phyloP scores from a whole-genome alignment of 2,113 vertebrate species.

The Anhinga anhinga region DNA sequence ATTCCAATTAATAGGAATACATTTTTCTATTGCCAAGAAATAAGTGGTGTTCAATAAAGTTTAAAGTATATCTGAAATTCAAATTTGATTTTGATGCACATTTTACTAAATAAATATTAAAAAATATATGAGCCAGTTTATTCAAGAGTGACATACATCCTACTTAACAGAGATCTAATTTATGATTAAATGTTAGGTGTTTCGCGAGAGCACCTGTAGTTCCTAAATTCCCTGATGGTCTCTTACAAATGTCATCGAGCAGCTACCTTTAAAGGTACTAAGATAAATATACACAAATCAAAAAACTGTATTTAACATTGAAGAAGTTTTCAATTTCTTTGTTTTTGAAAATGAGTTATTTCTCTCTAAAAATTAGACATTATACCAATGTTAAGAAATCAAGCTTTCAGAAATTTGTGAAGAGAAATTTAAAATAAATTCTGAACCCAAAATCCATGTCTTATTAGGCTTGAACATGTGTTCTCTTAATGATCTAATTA shows the following conservation, averaged over 20 bases:
- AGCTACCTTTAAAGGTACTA: neutral
- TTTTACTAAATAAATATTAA: neutral
- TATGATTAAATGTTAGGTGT: neutral
- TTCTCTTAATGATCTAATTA: neutral
- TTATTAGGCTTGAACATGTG: neutral
- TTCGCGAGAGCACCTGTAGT: neutral
- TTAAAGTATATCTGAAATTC: neutral
- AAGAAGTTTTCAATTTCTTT: neutral
- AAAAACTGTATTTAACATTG: neutral
- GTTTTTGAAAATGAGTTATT: neutral
- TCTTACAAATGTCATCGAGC: neutral
- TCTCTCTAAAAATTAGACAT: neutral
- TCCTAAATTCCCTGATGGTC: neutral
- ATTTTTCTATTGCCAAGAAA: neutral
- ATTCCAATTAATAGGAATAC: neutral
- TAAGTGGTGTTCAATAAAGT: neutral
- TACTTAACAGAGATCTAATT: neutral
- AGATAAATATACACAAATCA: neutral
- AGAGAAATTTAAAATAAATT: neutral
- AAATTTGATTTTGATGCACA: neutral
- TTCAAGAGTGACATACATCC: neutral
- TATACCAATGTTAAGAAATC: neutral
- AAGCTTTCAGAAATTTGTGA: neutral
- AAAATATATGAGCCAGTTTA: neutral
- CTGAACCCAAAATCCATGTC: neutral